A percentile compares a stretch with the other conserved stretches of the same genome.
Conservation (phyloP, 2,113 vertebrate species). For the Catagonus wagneri region DNA sequence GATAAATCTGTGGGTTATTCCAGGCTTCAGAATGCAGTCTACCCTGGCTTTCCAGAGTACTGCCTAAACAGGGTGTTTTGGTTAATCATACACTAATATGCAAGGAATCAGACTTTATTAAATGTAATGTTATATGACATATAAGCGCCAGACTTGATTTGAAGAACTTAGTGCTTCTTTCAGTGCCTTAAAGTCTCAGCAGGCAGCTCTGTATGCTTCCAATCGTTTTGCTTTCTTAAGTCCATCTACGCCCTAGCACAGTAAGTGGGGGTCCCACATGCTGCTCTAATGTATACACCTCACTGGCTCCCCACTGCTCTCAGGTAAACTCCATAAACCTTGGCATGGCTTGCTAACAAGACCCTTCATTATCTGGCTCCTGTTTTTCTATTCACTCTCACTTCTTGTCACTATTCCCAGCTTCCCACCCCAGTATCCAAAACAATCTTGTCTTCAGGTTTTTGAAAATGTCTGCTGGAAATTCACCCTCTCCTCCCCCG, state of each 20-base stretch:
- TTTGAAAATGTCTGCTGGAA: constrained; percentile 25
- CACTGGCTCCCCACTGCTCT: not conserved
- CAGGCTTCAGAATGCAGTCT: not conserved
- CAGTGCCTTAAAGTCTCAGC: not conserved
- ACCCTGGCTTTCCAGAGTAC: not conserved
- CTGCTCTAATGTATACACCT: not conserved
- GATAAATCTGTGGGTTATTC: not conserved
- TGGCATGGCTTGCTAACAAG: not conserved
- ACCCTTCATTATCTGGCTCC: not conserved
- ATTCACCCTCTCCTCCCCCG: not conserved
- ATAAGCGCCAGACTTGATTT: not conserved
- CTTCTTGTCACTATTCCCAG: not conserved
- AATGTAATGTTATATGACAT: not conserved
- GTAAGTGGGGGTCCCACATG: not conserved
- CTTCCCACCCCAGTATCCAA: not conserved
- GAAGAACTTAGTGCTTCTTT: not conserved
- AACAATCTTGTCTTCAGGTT: not conserved
- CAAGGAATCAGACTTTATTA: not conserved
- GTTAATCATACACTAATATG: not conserved
- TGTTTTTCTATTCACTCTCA: not conserved
- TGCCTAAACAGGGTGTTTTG: not conserved
- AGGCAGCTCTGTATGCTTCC: not conserved
- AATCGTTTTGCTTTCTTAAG: not conserved
- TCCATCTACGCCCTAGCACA: not conserved
- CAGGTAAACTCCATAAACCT: not conserved